These are phyloP conservation scores for Gila robusta DNA, from an alignment of 2,797 vertebrate species.

Conservation along the genomic window DNA sequence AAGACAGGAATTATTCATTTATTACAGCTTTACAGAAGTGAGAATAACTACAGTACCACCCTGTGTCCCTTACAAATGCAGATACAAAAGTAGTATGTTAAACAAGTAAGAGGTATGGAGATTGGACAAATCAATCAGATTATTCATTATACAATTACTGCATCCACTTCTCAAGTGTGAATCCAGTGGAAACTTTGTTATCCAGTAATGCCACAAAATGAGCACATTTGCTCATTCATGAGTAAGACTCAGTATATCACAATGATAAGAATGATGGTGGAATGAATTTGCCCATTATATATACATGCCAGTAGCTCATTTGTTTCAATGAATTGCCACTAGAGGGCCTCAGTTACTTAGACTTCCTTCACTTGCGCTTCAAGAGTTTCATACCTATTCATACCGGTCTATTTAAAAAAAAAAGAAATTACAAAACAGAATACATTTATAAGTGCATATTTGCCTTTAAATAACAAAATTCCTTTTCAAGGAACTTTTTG, in stretches of 20 bases:
- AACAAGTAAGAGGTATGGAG: not conserved
- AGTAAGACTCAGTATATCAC: not conserved
- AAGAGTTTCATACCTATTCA: not conserved
- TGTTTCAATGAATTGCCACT: conserved; percentile 37
- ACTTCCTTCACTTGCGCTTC: not conserved
- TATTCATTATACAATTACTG: not conserved
- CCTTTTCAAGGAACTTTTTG: not conserved
- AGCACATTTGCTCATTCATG: not conserved
- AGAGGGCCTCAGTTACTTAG: conserved; percentile 58
- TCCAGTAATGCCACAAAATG: not conserved
- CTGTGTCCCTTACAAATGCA: not conserved
- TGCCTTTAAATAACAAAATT: no score
- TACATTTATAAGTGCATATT: no score
- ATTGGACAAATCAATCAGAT: not conserved
- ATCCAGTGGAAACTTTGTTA: not conserved
- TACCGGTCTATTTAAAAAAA: no score
- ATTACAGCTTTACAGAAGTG: not conserved
- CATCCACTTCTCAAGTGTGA: not conserved
- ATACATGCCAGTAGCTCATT: no score
- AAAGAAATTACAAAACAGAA: no score
- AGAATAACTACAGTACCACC: not conserved
- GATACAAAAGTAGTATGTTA: not conserved
- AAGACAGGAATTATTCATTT: not conserved
- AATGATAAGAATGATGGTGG: not conserved
- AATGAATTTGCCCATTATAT: not conserved